Conservation (phyloP, 2,113 vertebrate species). For the Paracanthobrama guichenoti region DNA sequence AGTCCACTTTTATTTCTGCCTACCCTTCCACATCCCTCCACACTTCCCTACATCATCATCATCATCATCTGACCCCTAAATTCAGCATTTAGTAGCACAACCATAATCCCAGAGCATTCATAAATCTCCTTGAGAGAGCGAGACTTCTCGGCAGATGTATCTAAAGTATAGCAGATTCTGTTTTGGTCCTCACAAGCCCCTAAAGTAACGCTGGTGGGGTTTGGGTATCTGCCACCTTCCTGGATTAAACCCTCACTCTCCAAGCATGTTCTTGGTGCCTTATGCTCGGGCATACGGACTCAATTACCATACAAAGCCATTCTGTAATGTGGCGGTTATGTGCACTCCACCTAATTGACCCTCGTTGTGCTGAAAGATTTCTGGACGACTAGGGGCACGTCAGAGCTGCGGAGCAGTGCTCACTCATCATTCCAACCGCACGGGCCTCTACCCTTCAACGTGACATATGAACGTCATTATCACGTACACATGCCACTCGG, state of each 20-base stretch:
- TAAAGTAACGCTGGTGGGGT: constrained; percentile 46
- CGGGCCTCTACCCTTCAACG: constrained; percentile 15
- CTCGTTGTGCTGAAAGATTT: constrained; percentile 68
- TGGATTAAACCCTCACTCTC: constrained; percentile 55
- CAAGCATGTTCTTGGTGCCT: constrained; percentile 58
- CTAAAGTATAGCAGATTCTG: constrained; percentile 46
- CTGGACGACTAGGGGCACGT: constrained; percentile 60
- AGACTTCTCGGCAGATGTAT: constrained; percentile 55
- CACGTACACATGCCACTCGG: constrained; percentile 40
- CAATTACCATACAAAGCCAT: constrained; percentile 64
- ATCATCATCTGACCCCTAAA: constrained; percentile 49
- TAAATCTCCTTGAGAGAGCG: constrained; percentile 62
- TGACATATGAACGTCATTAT: constrained; percentile 47
- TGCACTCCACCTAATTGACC: constrained; percentile 62
- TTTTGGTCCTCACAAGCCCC: constrained; percentile 47
- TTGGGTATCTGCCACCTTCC: constrained; percentile 60
- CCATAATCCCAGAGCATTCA: constrained; percentile 53
- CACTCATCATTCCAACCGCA: constrained; percentile 36
- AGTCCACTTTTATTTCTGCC: constrained; percentile 54
- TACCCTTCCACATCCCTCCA: constrained; percentile 53
- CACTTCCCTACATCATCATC: constrained; percentile 59
- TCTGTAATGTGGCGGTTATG: constrained; percentile 62
- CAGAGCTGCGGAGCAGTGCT: constrained; percentile 13
- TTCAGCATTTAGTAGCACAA: constrained; percentile 49
- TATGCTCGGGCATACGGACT: constrained; percentile 62